These are phyloP conservation scores for Platyura marginata DNA, from an alignment of 1,140 invertebrate species.

Conservation along the genomic window DNA sequence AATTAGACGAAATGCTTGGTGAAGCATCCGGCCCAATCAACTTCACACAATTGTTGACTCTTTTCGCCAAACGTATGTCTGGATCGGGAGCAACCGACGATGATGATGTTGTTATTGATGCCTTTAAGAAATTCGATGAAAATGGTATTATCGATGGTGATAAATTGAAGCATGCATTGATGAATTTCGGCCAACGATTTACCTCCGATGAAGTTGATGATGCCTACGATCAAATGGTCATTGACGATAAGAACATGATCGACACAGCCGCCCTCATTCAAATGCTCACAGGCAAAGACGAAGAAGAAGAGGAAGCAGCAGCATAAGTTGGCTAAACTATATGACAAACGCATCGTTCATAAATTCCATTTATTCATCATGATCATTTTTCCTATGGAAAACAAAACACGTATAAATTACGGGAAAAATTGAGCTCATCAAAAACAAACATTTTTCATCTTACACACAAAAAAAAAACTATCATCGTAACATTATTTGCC, in stretches of 20 bases:
- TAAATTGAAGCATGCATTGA: constrained; percentile 80
- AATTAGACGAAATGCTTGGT: constrained; percentile 76
- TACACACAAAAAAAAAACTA: no score
- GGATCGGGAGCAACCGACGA: constrained; percentile 67
- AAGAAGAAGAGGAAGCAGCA: constrained; percentile 44
- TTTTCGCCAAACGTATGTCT: constrained; percentile 80
- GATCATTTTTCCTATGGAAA: background rate
- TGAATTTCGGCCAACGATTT: constrained; percentile 96
- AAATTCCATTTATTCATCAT: background rate
- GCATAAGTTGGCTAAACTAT: constrained; percentile 16
- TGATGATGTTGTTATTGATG: constrained; percentile 83
- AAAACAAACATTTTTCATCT: no score
- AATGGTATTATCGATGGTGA: constrained; percentile 76
- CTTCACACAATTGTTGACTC: constrained; percentile 83
- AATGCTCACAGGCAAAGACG: constrained; percentile 66
- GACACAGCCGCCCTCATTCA: constrained; percentile 76
- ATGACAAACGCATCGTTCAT: no score
- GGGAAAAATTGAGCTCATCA: no score
- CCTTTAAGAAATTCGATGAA: constrained; percentile 90
- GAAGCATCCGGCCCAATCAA: constrained; percentile 87
- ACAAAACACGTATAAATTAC: no score
- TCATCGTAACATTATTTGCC: no score
- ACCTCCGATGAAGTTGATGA: constrained; percentile 80
- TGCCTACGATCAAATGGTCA: constrained; percentile 87
- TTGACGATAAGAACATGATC: constrained; percentile 83